Conservation (phyloP, 2,797 vertebrate species). For the Columba guinea region DNA sequence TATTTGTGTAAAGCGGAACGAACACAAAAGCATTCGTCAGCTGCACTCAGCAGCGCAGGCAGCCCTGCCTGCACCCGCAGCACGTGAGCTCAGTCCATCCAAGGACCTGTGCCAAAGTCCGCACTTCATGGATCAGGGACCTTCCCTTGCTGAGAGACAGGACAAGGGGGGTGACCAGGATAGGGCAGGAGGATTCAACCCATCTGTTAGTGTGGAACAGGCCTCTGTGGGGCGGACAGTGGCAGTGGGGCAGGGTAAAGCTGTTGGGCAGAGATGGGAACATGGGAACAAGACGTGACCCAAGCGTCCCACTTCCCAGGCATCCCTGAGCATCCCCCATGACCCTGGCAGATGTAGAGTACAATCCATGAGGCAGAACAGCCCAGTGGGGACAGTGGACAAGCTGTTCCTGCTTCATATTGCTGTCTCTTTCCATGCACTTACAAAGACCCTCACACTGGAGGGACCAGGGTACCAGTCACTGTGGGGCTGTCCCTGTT, state of each 20-base stretch:
- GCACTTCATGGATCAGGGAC: accelerated
- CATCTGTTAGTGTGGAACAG: neutral
- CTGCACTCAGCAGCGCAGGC: neutral
- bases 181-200: neutral
- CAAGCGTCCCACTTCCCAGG: neutral
- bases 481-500: neutral
- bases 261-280: neutral
- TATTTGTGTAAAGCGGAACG: constrained; percentile 28
- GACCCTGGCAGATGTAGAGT: neutral
- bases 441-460: accelerated
- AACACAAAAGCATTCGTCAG: neutral
- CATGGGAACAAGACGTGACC: accelerated
- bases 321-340: neutral
- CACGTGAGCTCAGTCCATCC: neutral
- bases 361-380: accelerated
- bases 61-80: neutral
- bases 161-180: accelerated
- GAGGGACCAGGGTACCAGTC: accelerated
- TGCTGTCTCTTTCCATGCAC: neutral
- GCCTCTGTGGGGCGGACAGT: neutral
- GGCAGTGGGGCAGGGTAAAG: neutral
- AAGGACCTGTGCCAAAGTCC: neutral
- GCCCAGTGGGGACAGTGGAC: neutral
- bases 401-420: neutral
- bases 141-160: neutral